phyloP scores from a whole-genome alignment of 1,140 invertebrate genomes.

The Drosophila yakuba region DNA sequence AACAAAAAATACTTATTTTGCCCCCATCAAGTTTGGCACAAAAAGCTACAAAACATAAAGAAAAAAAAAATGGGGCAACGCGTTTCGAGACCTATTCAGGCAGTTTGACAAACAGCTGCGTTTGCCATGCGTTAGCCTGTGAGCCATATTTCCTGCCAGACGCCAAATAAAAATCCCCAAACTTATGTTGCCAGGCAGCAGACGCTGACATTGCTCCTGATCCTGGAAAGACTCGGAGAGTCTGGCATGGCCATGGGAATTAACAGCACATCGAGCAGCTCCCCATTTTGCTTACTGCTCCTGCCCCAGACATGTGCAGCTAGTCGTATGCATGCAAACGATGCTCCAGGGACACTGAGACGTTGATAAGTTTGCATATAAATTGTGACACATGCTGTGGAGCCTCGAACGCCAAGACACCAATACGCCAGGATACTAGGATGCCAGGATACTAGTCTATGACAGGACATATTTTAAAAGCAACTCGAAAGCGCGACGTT shows the following conservation, averaged over 20 bases:
- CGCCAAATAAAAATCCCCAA: slow-evolving; percentile 80
- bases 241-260: slow-evolving; percentile 62
- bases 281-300: slow-evolving; percentile 12
- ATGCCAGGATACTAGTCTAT: neutral
- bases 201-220: slow-evolving; percentile 44
- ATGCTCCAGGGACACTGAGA: slow-evolving; percentile 72
- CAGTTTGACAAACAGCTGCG: slow-evolving; percentile 74
- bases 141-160: slow-evolving; percentile 76
- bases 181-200: slow-evolving; percentile 69
- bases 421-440: neutral
- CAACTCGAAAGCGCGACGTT: slow-evolving; percentile 38
- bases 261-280: slow-evolving; percentile 70
- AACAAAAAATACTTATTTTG: slow-evolving; percentile 19
- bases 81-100: slow-evolving; percentile 1
- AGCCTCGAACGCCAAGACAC: slow-evolving; percentile 3
- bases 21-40: neutral
- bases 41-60: neutral
- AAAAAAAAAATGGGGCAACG: neutral
- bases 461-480: slow-evolving; percentile 51
- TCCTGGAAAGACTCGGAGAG: slow-evolving; percentile 14
- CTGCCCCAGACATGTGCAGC: slow-evolving; percentile 37
- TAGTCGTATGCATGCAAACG: slow-evolving; percentile 69
- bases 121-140: slow-evolving; percentile 78
- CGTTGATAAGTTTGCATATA: slow-evolving; percentile 83
- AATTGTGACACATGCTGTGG: slow-evolving; percentile 73